These are phyloP conservation scores for Drosophila ananassae DNA, from an alignment of 1,140 invertebrate species.

Conservation along the genomic window DNA sequence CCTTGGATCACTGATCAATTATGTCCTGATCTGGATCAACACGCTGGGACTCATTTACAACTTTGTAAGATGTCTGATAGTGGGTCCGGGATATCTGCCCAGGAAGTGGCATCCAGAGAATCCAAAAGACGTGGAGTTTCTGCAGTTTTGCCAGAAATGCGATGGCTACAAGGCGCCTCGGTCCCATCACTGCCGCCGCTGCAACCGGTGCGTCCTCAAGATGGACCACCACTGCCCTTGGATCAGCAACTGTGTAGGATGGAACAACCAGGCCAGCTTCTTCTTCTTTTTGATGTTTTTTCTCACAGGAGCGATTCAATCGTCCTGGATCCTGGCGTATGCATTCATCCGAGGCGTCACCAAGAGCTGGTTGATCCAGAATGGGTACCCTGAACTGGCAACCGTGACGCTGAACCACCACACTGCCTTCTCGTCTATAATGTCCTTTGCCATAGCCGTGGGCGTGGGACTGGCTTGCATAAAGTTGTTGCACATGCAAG, in stretches of 20 bases:
- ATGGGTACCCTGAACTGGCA: conserved; percentile 84
- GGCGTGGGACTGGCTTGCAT: conserved; percentile 95
- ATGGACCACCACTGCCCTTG: conserved; percentile 97
- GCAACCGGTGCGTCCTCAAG: conserved; percentile 95
- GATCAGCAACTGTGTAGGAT: conserved; percentile 90
- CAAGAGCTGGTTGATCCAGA: conserved; percentile 70
- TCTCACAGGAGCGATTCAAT: conserved; percentile 93
- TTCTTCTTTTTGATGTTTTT: conserved; percentile 94
- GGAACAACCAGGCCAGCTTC: conserved; percentile 95
- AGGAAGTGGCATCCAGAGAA: conserved; percentile 25
- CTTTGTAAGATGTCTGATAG: conserved; percentile 29
- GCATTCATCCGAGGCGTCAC: conserved; percentile 88
- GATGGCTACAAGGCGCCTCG: conserved; percentile 96
- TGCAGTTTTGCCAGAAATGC: conserved; percentile 95
- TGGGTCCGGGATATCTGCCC: conserved; percentile 50
- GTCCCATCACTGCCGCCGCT: conserved; percentile 98
- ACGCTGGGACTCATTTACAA: conserved; percentile 25
- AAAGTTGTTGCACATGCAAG: conserved; percentile 93
- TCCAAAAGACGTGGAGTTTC: conserved; percentile 56
- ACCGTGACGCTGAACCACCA: conserved; percentile 88
- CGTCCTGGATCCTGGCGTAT: conserved; percentile 89
- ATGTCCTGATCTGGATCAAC: conserved; percentile 22
- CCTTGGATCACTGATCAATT: conserved; percentile 1
- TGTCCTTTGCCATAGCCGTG: conserved; percentile 93
- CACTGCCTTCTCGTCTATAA: conserved; percentile 87